These are phyloP conservation scores for Zygaena filipendulae DNA, from an alignment of 2,888 invertebrate species.

Conservation along the genomic window DNA sequence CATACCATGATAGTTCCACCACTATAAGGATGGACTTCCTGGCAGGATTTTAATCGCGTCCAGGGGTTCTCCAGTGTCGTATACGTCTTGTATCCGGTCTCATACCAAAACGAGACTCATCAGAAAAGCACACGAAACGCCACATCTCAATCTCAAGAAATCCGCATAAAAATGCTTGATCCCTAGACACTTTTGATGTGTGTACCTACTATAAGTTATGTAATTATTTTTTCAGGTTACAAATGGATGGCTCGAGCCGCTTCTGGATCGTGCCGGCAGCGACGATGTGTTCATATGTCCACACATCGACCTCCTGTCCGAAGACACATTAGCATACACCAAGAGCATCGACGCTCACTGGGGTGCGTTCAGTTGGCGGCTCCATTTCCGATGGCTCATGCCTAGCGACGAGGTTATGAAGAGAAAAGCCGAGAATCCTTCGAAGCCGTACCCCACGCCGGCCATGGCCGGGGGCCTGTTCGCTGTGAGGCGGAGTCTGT, in stretches of 20 bases:
- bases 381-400: constrained; percentile 91
- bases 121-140: too few relatives aligned
- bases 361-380: constrained; percentile 98
- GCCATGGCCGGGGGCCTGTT: constrained; percentile 97
- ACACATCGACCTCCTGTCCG: constrained; percentile 80
- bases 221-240: too few relatives aligned
- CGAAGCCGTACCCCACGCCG: constrained; percentile 81
- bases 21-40: too few relatives aligned
- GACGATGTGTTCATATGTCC: constrained; percentile 61
- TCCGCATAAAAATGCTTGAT: too few relatives aligned
- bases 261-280: constrained; percentile 62
- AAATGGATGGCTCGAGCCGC: constrained; percentile 72
- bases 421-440: constrained; percentile 70
- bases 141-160: too few relatives aligned
- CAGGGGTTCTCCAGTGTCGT: too few relatives aligned
- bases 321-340: constrained; percentile 95
- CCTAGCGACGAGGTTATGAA: constrained; percentile 74
- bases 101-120: too few relatives aligned
- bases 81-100: too few relatives aligned
- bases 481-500: constrained; percentile 85
- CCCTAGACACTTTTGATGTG: too few relatives aligned
- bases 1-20: too few relatives aligned
- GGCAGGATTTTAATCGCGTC: too few relatives aligned
- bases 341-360: constrained; percentile 96
- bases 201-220: too few relatives aligned